Conservation (phyloP, 2,113 vertebrate genomes). For the Amphilophus citrinellus region DNA sequence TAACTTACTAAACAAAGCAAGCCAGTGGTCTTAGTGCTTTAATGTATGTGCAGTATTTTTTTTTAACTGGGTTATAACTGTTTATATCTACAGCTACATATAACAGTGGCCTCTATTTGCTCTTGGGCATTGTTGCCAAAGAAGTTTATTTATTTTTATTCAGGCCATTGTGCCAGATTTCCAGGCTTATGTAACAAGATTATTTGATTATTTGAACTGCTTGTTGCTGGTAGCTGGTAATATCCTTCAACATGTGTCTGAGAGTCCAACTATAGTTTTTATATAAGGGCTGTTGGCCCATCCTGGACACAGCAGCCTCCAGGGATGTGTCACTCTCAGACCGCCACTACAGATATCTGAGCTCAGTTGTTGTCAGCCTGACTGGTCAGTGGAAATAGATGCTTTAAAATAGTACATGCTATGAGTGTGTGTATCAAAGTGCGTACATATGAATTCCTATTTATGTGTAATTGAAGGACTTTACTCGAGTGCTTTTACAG, state of each 20-base stretch:
- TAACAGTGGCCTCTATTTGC: background rate
- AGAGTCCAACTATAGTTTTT: slow-evolving; percentile 36
- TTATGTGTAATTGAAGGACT: slow-evolving; percentile 6
- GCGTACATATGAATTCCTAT: slow-evolving; percentile 4
- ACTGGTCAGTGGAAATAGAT: slow-evolving; percentile 63
- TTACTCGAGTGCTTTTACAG: background rate
- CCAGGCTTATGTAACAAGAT: background rate
- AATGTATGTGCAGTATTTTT: background rate
- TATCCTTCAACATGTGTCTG: background rate
- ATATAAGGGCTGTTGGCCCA: slow-evolving; percentile 35
- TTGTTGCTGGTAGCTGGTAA: slow-evolving; percentile 24
- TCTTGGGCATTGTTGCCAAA: background rate
- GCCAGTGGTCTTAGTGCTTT: background rate
- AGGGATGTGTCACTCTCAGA: slow-evolving; percentile 51
- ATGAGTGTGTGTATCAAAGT: background rate
- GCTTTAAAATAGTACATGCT: slow-evolving; percentile 60
- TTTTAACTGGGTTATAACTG: background rate
- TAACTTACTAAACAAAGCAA: background rate
- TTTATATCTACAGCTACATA: background rate
- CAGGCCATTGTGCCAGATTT: background rate
- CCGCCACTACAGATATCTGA: slow-evolving; percentile 65
- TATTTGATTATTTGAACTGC: background rate
- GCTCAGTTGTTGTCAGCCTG: slow-evolving; percentile 63
- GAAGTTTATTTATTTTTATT: slow-evolving; percentile 32
- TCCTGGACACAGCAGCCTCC: slow-evolving; percentile 35